Percentiles rank a stretch among this genome's conserved stretches.
These are phyloP conservation scores for Galago senegalensis DNA, from an alignment of 2,797 vertebrate genomes.

Conservation along the genomic window DNA sequence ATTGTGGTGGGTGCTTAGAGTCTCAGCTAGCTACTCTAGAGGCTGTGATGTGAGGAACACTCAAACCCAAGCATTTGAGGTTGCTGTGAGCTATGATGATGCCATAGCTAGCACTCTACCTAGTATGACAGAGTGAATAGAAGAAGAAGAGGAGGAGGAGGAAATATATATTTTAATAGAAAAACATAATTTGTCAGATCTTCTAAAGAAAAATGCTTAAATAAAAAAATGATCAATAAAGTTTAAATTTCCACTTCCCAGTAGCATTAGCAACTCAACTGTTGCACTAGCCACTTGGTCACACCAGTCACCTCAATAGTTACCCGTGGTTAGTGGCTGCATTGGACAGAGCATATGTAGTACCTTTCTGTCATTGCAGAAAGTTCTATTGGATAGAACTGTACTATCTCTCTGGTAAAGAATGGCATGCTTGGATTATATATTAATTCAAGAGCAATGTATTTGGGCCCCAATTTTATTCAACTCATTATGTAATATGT, in stretches of 20 bases:
- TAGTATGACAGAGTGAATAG: no score
- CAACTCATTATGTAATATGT: not conserved
- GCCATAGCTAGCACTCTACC: no score
- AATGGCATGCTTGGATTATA: conserved; percentile 13
- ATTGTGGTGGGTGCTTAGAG: no score
- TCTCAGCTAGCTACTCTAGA: no score
- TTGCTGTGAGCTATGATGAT: no score
- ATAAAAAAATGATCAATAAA: conserved; percentile 16
- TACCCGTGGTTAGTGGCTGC: not conserved
- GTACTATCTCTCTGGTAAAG: not conserved
- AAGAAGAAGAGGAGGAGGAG: no score
- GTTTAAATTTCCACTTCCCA: not conserved
- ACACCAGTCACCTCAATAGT: not conserved
- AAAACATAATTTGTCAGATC: conserved; percentile 56
- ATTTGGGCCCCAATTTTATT: conserved; percentile 8
- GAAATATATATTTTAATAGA: not conserved
- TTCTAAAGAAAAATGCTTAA: conserved; percentile 23
- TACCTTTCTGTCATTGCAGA: not conserved
- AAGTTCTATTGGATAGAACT: not conserved
- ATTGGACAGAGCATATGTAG: not conserved
- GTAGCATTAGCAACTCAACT: not conserved
- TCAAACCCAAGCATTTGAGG: no score
- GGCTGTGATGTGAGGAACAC: no score
- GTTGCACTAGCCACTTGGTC: not conserved
- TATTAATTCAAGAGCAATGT: not conserved